Evolutionary conservation across 2,888 invertebrate species (phyloP).

Genomic region (Ashinkailepas kermadecensis): DNA sequence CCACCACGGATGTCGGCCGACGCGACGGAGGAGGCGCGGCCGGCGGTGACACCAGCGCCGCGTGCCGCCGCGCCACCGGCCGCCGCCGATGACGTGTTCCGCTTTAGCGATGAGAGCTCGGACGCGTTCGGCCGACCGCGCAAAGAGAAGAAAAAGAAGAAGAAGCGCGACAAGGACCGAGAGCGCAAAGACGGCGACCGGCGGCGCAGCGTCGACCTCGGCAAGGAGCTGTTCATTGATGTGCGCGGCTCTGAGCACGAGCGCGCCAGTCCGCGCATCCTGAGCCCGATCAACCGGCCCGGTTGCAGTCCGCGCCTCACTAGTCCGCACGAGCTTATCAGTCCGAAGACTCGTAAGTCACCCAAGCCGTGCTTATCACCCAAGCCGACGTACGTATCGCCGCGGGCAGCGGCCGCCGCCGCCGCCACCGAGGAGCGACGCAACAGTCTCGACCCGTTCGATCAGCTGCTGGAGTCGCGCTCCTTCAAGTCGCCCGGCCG

Average conservation of each 20-base stretch:
- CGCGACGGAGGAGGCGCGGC: background rate
- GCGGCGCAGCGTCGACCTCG: constrained; percentile 1
- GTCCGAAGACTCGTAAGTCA: constrained; percentile 18
- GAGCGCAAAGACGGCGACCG: constrained; percentile 2
- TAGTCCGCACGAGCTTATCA: constrained; percentile 1
- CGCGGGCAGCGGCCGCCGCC: constrained; percentile 1
- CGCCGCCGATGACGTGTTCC: constrained; percentile 1
- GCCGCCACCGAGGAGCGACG: background rate
- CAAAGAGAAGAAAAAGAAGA: constrained; percentile 12
- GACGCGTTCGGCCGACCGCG: constrained; percentile 8
- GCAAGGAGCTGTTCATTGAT: constrained; percentile 15
- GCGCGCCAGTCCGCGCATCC: constrained; percentile 6
- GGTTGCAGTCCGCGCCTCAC: constrained; percentile 11
- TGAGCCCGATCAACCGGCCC: background rate
- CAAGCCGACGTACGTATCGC: constrained; percentile 21
- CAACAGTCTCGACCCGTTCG: constrained; percentile 19
- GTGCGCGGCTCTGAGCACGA: constrained; percentile 11
- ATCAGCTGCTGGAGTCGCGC: constrained; percentile 29
- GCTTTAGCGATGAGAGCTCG: constrained; percentile 20
- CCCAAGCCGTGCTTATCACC: constrained; percentile 21
- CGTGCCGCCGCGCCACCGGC: background rate
- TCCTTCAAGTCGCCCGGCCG: constrained; percentile 10
- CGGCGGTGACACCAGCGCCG: background rate
- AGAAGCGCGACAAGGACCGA: constrained; percentile 16
- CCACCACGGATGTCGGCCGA: background rate